Evolutionary conservation across 1,140 invertebrate species (phyloP), one percentile per base, ranked within the genome.

Genomic region (Arion vulgaris): DNA sequence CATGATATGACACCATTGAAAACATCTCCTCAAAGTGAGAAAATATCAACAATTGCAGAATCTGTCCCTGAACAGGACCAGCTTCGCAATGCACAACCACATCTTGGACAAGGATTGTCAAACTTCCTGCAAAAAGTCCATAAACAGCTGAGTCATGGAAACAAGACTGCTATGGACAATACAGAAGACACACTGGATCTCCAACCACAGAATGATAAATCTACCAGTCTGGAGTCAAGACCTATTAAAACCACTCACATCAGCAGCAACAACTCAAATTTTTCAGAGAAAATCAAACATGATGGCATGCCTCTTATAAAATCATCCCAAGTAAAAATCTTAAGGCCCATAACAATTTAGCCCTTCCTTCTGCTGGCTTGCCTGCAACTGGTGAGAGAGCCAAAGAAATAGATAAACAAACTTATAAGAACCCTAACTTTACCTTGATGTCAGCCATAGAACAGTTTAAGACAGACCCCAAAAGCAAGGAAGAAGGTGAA

Each of bases 261-360:
- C 13, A 7, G n/a, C 9, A 73, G 71, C 71, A 73, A 73, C 71
- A 73, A 26, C 41, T 73, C 71, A 36, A 73, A 38, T 39, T 73
- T 73, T 41, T 73, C 71, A 39, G 71, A 73, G 11, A 39, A 49
- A 4, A 41, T 13, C 23, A 9, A 36, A 49, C 11, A 23, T n/a
- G 71, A 73, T 49, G 38, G 1, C 2, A 11, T 39, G 36, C 71
- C 71, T 39, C 38, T 73, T 13, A 73, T 73, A 36, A 73, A 73
- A 73, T 49, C 38, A 5, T 49, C 71, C 5, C n/a, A 7, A 32
- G 62, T 7, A 66, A 17, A 66, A 28, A 66, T 66, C 19, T 7
- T 66, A n/a, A 32, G 28, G 51, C 15, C 19, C 15, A 4, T 57
- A 4, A 57, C 2, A 32, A 66, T 34, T 5, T 17, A 66, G n/a